phyloP scores from a whole-genome alignment of 2,797 vertebrate genomes.

The Octomys mimax region DNA sequence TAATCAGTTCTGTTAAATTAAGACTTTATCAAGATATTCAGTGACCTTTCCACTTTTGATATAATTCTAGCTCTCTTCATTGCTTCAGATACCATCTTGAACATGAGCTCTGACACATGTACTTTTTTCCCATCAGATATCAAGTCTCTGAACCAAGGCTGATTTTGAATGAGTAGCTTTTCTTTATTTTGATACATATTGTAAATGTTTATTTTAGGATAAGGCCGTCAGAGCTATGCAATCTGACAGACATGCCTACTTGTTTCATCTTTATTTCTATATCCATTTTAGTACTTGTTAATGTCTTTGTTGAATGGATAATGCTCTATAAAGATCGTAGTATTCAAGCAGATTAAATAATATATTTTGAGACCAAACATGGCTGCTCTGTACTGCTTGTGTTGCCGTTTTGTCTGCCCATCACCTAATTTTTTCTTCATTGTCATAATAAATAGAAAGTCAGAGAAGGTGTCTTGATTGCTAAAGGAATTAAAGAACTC shows the following conservation, averaged over 20 bases:
- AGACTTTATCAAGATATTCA: conserved; percentile 24
- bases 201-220: not conserved
- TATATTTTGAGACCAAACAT: conserved; percentile 23
- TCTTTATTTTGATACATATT: not conserved
- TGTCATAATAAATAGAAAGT: not conserved
- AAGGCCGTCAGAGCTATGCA: not conserved
- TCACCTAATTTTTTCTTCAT: not conserved
- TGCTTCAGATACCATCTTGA: conserved; percentile 42
- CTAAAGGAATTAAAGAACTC: not conserved
- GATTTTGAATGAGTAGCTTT: conserved; percentile 16
- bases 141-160: conserved; percentile 25
- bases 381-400: not conserved
- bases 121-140: not conserved
- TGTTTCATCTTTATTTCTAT: not conserved
- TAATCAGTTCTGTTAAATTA: conserved; percentile 10
- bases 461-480: not conserved
- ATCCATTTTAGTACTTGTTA: not conserved
- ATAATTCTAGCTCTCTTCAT: conserved; percentile 22
- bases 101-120: conserved; percentile 1
- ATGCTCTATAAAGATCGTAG: not conserved
- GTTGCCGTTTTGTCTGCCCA: not conserved
- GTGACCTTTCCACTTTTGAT: not conserved
- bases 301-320: not conserved
- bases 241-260: not conserved
- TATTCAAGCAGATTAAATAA: conserved; percentile 4